Evolutionary conservation across 1,140 invertebrate species (phyloP).

Genomic region (Zelostemma sp.): DNA sequence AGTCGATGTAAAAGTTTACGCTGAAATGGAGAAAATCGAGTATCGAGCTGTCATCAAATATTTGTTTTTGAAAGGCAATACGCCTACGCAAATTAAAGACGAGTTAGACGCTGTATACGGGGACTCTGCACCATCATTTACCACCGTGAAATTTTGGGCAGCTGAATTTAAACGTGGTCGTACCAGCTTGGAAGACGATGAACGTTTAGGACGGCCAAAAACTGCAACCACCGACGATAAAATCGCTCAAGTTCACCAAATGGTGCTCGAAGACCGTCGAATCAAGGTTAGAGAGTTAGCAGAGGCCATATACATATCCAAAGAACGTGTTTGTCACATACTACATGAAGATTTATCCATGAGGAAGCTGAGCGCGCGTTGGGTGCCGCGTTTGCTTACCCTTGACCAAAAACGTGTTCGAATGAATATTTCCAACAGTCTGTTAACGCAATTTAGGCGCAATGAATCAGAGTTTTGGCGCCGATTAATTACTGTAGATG

Average conservation of each 20-base stretch:
- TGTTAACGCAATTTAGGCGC: conserved; percentile 7
- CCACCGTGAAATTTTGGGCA: conserved; percentile 40
- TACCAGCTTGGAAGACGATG: conserved; percentile 20
- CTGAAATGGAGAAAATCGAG: too few species aligned
- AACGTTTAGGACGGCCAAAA: conserved; percentile 4
- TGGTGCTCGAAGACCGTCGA: conserved; percentile 14
- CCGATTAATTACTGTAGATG: conserved; percentile 31
- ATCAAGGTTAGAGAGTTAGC: conserved; percentile 2
- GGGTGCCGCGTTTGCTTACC: conserved; percentile 34
- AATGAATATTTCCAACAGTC: not conserved
- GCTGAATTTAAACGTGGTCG: conserved; percentile 44
- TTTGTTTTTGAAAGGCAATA: conserved; percentile 26
- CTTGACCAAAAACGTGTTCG: conserved; percentile 27
- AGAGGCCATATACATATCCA: too few species aligned
- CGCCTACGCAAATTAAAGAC: conserved; percentile 29
- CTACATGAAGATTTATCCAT: conserved; percentile 28
- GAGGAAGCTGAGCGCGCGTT: conserved; percentile 44
- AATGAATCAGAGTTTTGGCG: conserved; percentile 23
- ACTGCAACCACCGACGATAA: conserved; percentile 8
- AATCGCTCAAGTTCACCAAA: too few species aligned
- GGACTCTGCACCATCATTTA: conserved; percentile 36
- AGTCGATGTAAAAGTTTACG: too few species aligned
- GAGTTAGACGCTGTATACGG: conserved; percentile 35
- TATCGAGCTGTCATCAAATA: too few species aligned
- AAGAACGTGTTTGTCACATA: conserved; percentile 9